These are phyloP conservation scores for Stenolophus ochropezus DNA, from an alignment of 2,888 invertebrate genomes.

Conservation along the genomic window DNA sequence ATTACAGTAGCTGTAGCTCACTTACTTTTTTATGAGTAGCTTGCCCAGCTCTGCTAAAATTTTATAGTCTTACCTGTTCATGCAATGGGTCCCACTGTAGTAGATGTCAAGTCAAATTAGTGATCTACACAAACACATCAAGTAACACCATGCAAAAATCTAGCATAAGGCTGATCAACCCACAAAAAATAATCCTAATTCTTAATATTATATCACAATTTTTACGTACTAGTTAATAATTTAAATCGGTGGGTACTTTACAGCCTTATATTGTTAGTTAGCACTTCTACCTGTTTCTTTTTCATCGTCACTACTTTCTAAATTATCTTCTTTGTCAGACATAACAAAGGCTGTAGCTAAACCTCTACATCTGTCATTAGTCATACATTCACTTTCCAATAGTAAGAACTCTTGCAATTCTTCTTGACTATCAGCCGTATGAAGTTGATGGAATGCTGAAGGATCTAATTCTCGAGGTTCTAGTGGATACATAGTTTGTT, in stretches of 20 bases:
- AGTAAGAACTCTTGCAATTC: slow-evolving; percentile 79
- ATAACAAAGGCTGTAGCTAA: slow-evolving; percentile 73
- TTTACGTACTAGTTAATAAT: slow-evolving; percentile 18
- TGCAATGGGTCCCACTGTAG: slow-evolving; percentile 2
- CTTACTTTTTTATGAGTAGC: too few relatives aligned
- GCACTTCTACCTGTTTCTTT: slow-evolving; percentile 46
- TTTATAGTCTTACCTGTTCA: slow-evolving; percentile 19
- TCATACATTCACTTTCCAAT: slow-evolving; percentile 77
- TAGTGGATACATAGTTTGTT: slow-evolving; percentile 74
- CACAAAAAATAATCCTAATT: slow-evolving; percentile 27
- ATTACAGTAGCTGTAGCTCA: too few relatives aligned
- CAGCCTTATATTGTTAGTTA: slow-evolving; percentile 51
- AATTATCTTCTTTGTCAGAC: slow-evolving; percentile 66
- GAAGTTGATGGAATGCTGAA: slow-evolving; percentile 76
- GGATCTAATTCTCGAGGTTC: slow-evolving; percentile 78
- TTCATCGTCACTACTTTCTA: slow-evolving; percentile 30
- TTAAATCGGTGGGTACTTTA: slow-evolving; percentile 38
- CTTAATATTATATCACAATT: slow-evolving; percentile 29
- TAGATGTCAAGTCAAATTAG: slow-evolving; percentile 55
- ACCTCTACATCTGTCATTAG: slow-evolving; percentile 72
- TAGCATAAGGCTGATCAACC: slow-evolving; percentile 47
- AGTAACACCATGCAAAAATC: slow-evolving; percentile 61
- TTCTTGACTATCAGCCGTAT: slow-evolving; percentile 78
- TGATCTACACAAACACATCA: slow-evolving; percentile 63
- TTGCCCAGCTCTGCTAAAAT: too few relatives aligned